Evolutionary conservation across 1,140 invertebrate species (phyloP).

Genomic region (Copidosoma floridanum): DNA sequence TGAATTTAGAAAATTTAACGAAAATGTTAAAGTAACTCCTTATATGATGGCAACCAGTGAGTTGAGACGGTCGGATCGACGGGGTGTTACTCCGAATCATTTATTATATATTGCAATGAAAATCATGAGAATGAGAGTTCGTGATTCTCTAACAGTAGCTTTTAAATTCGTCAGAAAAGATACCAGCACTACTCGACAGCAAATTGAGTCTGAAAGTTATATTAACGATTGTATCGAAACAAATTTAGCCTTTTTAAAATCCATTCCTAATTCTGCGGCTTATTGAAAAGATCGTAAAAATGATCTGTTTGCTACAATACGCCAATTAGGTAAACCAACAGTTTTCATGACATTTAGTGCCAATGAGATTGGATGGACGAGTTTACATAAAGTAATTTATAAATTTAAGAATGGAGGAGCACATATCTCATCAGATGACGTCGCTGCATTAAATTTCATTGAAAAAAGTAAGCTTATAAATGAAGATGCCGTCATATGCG

Average conservation of each 20-base stretch:
- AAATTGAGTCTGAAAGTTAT: conserved; percentile 27
- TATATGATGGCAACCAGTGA: conserved; percentile 35
- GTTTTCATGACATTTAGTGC: conserved; percentile 37
- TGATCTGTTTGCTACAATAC: conserved; percentile 46
- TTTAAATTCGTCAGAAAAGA: conserved; percentile 33
- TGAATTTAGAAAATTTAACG: conserved; percentile 37
- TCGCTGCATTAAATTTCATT: conserved; percentile 33
- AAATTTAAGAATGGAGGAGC: conserved; percentile 42
- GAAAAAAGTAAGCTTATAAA: conserved; percentile 43
- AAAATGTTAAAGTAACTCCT: conserved; percentile 27
- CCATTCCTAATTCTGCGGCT: conserved; percentile 27
- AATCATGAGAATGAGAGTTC: conserved; percentile 29
- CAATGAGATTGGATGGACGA: conserved; percentile 43
- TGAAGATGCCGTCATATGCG: conserved; percentile 52
- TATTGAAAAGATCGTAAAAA: conserved; percentile 43
- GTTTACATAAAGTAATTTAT: conserved; percentile 45
- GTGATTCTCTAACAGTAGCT: conserved; percentile 23
- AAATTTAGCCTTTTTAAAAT: conserved; percentile 31
- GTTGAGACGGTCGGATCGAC: conserved; percentile 29
- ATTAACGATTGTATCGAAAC: conserved; percentile 28
- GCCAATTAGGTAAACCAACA: conserved; percentile 40
- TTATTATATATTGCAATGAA: conserved; percentile 36
- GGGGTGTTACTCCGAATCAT: conserved; percentile 29
- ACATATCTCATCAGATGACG: conserved; percentile 32
- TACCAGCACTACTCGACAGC: conserved; percentile 28